phyloP scores from a whole-genome alignment of 2,797 vertebrate species.

The Miichthys miiuy region DNA sequence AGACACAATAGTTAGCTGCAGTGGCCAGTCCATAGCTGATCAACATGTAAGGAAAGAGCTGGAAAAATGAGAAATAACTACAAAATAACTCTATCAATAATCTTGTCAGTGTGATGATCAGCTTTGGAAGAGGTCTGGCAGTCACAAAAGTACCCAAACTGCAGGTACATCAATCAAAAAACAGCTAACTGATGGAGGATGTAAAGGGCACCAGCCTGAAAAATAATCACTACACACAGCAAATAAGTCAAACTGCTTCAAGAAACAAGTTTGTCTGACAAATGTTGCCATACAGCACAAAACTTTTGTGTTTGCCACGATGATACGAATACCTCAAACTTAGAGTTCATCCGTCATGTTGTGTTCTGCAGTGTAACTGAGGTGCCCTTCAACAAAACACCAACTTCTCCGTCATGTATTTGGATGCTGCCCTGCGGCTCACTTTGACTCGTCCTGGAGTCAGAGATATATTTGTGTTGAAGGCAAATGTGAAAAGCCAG shows the following conservation, averaged over 20 bases:
- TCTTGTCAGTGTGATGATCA: background rate
- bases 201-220: background rate
- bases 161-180: background rate
- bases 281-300: background rate
- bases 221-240: background rate
- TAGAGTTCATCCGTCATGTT: background rate
- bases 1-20: background rate
- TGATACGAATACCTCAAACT: conserved; percentile 3
- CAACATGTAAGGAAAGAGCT: background rate
- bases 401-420: conserved; percentile 23
- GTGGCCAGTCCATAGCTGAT: background rate
- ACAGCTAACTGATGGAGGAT: background rate
- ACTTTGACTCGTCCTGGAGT: conserved; percentile 14
- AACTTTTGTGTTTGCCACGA: background rate
- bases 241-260: background rate
- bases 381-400: conserved; percentile 32
- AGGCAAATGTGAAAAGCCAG: conserved; percentile 29
- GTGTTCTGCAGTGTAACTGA: conserved; percentile 15
- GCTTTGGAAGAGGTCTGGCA: background rate
- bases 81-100: background rate
- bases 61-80: background rate
- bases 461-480: conserved; percentile 33
- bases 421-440: conserved; percentile 10
- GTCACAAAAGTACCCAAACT: background rate
- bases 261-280: background rate